Evolutionary conservation across 2,797 vertebrate species (phyloP).

Genomic region (Cetoscarus ocellatus): DNA sequence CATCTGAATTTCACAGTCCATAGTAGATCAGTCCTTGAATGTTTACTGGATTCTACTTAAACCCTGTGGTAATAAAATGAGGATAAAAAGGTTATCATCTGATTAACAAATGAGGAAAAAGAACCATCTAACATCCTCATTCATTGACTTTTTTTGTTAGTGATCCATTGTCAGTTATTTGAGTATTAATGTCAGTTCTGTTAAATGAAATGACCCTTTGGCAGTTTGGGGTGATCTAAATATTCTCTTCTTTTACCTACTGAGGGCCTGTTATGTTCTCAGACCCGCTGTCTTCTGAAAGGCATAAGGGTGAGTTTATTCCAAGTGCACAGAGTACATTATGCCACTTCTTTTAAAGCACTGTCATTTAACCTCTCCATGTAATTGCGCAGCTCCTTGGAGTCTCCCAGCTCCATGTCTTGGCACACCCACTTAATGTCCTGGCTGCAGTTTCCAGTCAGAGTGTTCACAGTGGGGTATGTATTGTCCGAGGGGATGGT

Average conservation of each 20-base stretch:
- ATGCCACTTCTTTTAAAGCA: slow-evolving; percentile 82
- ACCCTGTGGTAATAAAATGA: slow-evolving; percentile 70
- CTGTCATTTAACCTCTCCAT: slow-evolving; percentile 91
- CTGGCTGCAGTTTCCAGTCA: slow-evolving; percentile 84
- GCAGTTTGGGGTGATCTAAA: slow-evolving; percentile 70
- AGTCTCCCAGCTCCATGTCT: slow-evolving; percentile 87
- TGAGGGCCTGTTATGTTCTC: slow-evolving; percentile 44
- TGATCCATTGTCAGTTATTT: slow-evolving; percentile 47
- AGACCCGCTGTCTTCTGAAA: slow-evolving; percentile 76
- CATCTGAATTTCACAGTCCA: slow-evolving; percentile 74
- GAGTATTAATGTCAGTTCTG: slow-evolving; percentile 43
- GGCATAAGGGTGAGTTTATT: slow-evolving; percentile 86
- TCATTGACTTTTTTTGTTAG: slow-evolving; percentile 38
- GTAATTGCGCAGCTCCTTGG: slow-evolving; percentile 89
- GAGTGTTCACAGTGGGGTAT: slow-evolving; percentile 87
- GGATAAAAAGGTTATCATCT: slow-evolving; percentile 74
- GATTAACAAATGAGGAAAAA: slow-evolving; percentile 63
- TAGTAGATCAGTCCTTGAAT: slow-evolving; percentile 60
- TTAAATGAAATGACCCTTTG: slow-evolving; percentile 68
- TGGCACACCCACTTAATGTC: slow-evolving; percentile 95
- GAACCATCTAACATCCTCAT: slow-evolving; percentile 44
- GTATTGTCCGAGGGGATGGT: slow-evolving; percentile 88
- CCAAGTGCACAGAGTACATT: slow-evolving; percentile 63
- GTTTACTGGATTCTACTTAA: slow-evolving; percentile 55
- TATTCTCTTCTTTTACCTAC: slow-evolving; percentile 43